Evolutionary conservation across 1,140 invertebrate species (phyloP), one percentile per base, ranked within the genome.

Genomic region (Sitophilus oryzae): DNA sequence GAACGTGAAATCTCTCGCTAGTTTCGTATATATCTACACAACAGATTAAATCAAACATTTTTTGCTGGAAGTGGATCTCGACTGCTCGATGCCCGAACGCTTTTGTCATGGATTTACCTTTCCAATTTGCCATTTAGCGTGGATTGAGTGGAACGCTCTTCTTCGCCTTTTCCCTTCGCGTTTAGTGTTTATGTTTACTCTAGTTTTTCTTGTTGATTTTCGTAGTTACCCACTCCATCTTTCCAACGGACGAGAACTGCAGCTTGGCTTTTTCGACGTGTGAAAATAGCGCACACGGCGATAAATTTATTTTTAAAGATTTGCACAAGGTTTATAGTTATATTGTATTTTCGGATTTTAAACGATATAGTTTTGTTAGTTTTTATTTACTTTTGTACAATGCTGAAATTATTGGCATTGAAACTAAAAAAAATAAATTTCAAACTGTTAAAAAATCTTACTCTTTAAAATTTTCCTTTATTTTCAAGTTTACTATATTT

Each of bases 51-150:
- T 49, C 30, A 49, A 49, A 49, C 35, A 49, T 25, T 49, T 49
- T 49, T 49, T 49, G 16, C 16, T 20, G 8, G 21, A 23, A 34
- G 45, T 14, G 23, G 10, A 11, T 10, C 25, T 47, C 45, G 25
- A 35, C 23, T 47, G 25, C 14, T 30, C 25, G 30, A 47, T 25
- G 42, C 25, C 25, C 42, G 16, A 30, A 23, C 38, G 47, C 35
- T 49, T 49, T 34, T 49, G 47, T 49, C 47, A 38, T 49, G 35
- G 30, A 49, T 49, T 49, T 49, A 49, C 47, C 47, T 49, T 49
- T 49, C 35, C 47, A 49, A 49, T 49, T 49, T 49, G 47, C 38
- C 47, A 47, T 47, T 47, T 47, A 37, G 18, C 47, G 34, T 49
- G 2, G 25, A 49, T 30, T 6, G 35, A 49, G 34, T n/a, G 16